Conservation (phyloP, 2,888 invertebrate species). For the Entomobrya proxima region DNA sequence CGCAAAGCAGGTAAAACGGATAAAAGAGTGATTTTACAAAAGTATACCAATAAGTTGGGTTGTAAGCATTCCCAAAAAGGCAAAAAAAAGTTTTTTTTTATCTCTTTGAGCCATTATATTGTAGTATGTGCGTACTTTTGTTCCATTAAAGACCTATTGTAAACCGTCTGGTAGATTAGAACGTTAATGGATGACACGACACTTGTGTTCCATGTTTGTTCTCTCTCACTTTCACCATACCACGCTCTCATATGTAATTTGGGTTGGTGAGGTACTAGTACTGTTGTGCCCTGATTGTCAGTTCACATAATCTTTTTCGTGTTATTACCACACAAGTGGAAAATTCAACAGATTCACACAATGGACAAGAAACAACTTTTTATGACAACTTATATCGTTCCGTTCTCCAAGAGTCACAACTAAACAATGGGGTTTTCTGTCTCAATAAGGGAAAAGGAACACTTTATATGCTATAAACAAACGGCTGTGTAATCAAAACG, state of each 20-base stretch:
- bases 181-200: conserved; percentile 55
- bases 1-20: background rate
- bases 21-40: background rate
- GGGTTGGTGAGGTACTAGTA: background rate
- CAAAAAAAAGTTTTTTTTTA: background rate
- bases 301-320: conserved; percentile 27
- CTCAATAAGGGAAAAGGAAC: background rate
- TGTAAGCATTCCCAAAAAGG: background rate
- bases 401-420: background rate
- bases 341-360: conserved; percentile 25
- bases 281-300: conserved; percentile 4
- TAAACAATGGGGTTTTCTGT: conserved; percentile 8
- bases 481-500: background rate
- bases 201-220: conserved; percentile 39
- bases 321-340: conserved; percentile 28
- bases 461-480: background rate
- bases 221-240: background rate
- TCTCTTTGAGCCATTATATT: background rate
- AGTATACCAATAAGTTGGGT: background rate
- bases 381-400: conserved; percentile 23
- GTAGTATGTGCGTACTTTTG: background rate
- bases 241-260: background rate
- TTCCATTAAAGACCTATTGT: conserved; percentile 31
- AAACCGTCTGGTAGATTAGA: background rate
- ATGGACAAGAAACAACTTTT: conserved; percentile 26